These are phyloP conservation scores for Microctenopoma steveboyesi DNA, from an alignment of 2,797 vertebrate genomes.

Conservation along the genomic window DNA sequence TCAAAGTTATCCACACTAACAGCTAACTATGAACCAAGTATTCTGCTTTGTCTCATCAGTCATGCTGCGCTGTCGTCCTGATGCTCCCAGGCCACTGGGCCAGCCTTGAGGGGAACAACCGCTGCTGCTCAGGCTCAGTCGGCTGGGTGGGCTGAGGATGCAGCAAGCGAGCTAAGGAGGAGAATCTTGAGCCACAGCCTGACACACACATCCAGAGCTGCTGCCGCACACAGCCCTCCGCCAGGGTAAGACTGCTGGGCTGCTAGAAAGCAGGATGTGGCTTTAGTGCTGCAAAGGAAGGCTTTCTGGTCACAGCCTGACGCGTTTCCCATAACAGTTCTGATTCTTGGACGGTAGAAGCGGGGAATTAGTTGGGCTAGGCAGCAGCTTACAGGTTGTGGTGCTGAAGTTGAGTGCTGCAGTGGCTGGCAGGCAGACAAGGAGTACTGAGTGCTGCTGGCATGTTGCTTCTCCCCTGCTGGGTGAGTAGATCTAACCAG, in stretches of 20 bases:
- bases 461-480: slow-evolving; percentile 74
- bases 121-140: slow-evolving; percentile 58
- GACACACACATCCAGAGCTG: slow-evolving; percentile 68
- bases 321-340: slow-evolving; percentile 45
- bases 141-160: slow-evolving; percentile 80
- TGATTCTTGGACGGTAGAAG: slow-evolving; percentile 28
- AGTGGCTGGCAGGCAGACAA: slow-evolving; percentile 62
- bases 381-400: slow-evolving; percentile 63
- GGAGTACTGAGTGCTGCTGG: slow-evolving; percentile 67
- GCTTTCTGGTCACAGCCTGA: slow-evolving; percentile 54
- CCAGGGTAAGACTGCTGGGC: slow-evolving; percentile 71
- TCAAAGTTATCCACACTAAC: slow-evolving; percentile 1
- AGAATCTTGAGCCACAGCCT: slow-evolving; percentile 66
- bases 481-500: slow-evolving; percentile 70
- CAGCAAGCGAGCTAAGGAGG: slow-evolving; percentile 79
- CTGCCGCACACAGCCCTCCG: slow-evolving; percentile 77
- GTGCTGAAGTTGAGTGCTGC: slow-evolving; percentile 75
- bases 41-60: slow-evolving; percentile 40
- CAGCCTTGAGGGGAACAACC: slow-evolving; percentile 62
- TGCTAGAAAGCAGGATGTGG: slow-evolving; percentile 67
- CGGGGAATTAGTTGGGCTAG: slow-evolving; percentile 38
- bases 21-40: slow-evolving; percentile 28
- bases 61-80: slow-evolving; percentile 59
- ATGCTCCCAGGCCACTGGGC: slow-evolving; percentile 59
- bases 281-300: slow-evolving; percentile 54